A percentile compares a stretch with the other conserved stretches of the same genome.
Evolutionary conservation across 2,888 invertebrate genomes (phyloP).

Genomic region (Octodonta nipae): DNA sequence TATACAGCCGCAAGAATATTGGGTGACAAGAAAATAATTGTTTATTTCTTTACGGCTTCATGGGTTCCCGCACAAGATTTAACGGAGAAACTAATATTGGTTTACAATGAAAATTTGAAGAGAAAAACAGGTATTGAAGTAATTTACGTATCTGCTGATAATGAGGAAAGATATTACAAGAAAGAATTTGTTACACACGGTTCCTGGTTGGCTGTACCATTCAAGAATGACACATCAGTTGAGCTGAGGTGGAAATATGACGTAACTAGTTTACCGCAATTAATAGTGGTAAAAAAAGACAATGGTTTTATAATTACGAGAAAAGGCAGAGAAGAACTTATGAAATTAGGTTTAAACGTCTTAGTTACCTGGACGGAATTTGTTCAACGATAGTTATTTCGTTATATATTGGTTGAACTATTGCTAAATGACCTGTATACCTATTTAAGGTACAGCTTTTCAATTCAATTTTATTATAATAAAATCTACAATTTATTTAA

Average conservation of each 20-base stretch:
- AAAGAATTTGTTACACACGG: slow-evolving; percentile 16
- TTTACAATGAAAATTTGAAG: slow-evolving; percentile 18
- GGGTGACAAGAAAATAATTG: too few species aligned
- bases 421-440: too few species aligned
- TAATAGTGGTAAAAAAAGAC: slow-evolving; percentile 16
- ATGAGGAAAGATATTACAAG: slow-evolving; percentile 13
- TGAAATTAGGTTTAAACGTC: slow-evolving; percentile 16
- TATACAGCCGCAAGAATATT: too few species aligned
- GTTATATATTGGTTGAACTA: too few species aligned
- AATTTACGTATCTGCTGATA: slow-evolving; percentile 19
- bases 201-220: slow-evolving; percentile 18
- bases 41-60: too few species aligned
- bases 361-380: slow-evolving; percentile 20
- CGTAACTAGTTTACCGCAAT: slow-evolving; percentile 16
- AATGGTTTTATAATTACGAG: slow-evolving; percentile 18
- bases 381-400: slow-evolving; percentile 17
- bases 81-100: too few species aligned
- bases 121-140: slow-evolving; percentile 16
- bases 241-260: slow-evolving; percentile 17
- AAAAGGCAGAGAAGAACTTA: slow-evolving; percentile 17
- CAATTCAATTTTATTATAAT: too few species aligned
- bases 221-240: slow-evolving; percentile 11
- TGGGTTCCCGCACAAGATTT: too few species aligned
- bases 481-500: too few species aligned
- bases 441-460: too few species aligned